A percentile compares a stretch with the other conserved stretches of the same genome.
These are phyloP conservation scores for Chinchilla lanigera DNA, from an alignment of 2,113 vertebrate genomes.

Conservation along the genomic window DNA sequence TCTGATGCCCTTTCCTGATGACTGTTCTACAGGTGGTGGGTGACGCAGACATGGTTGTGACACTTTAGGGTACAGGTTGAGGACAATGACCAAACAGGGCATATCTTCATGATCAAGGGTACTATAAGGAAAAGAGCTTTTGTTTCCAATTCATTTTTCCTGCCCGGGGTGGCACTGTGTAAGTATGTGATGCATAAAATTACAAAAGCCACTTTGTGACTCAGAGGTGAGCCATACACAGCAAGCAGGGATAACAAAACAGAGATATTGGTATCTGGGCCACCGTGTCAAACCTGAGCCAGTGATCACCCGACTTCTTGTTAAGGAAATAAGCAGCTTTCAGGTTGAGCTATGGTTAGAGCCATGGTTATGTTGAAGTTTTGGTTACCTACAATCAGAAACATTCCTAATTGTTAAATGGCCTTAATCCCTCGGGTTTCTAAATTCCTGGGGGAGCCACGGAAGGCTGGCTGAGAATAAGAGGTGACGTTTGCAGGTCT, in stretches of 20 bases:
- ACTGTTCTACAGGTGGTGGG: neutral
- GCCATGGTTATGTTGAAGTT: neutral
- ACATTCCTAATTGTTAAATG: neutral
- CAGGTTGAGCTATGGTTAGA: neutral
- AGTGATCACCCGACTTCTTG: neutral
- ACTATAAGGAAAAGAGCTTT: neutral
- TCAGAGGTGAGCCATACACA: neutral
- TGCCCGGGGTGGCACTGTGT: neutral
- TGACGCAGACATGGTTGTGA: neutral
- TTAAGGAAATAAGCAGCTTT: neutral
- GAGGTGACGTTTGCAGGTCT: neutral
- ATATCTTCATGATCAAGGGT: neutral
- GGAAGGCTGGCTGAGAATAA: neutral
- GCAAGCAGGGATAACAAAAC: neutral
- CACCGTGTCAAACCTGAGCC: neutral
- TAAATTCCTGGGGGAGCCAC: neutral
- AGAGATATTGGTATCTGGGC: neutral
- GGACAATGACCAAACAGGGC: neutral
- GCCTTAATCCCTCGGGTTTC: neutral
- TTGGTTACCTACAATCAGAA: neutral
- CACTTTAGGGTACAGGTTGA: neutral
- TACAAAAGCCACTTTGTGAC: neutral
- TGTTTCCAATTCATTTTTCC: neutral
- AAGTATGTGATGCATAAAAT: neutral
- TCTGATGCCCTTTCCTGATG: neutral